Percentiles rank a stretch among this genome's conserved stretches.
These are phyloP conservation scores for Pachyramphus minor DNA, from an alignment of 2,113 vertebrate species.

Conservation along the genomic window DNA sequence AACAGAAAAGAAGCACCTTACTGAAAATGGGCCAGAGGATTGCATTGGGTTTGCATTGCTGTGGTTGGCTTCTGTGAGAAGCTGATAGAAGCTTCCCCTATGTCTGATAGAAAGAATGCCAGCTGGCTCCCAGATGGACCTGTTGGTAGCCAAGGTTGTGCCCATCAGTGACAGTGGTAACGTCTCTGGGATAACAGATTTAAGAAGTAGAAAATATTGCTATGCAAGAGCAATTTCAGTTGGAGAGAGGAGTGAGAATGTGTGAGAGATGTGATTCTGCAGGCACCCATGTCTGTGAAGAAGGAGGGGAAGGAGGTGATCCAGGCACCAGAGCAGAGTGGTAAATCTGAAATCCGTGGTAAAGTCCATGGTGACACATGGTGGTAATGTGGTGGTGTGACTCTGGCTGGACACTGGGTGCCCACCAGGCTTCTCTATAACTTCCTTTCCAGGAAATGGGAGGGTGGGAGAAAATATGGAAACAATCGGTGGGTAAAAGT, in stretches of 20 bases:
- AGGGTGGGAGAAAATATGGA: too few species aligned
- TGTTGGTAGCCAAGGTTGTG: neutral
- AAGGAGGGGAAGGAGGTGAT: neutral
- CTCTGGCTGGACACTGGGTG: neutral
- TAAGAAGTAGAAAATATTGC: neutral
- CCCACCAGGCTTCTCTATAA: neutral
- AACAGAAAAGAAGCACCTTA: neutral
- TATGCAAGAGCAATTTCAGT: neutral
- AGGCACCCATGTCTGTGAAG: neutral
- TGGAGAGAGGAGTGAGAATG: neutral
- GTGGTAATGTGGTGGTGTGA: neutral
- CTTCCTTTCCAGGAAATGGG: too few species aligned
- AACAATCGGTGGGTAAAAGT: too few species aligned
- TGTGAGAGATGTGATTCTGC: neutral
- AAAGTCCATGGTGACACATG: neutral
- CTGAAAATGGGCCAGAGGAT: neutral
- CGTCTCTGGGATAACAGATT: neutral
- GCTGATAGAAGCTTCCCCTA: neutral
- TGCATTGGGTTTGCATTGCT: neutral
- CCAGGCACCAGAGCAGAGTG: neutral
- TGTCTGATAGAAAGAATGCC: neutral
- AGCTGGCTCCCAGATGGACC: neutral
- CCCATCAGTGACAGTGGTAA: neutral
- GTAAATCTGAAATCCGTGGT: neutral
- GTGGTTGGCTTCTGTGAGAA: neutral